A percentile compares a stretch with the other conserved stretches of the same genome.
Evolutionary conservation across 2,797 vertebrate genomes (phyloP).

Genomic region (Phoeniculus purpureus): DNA sequence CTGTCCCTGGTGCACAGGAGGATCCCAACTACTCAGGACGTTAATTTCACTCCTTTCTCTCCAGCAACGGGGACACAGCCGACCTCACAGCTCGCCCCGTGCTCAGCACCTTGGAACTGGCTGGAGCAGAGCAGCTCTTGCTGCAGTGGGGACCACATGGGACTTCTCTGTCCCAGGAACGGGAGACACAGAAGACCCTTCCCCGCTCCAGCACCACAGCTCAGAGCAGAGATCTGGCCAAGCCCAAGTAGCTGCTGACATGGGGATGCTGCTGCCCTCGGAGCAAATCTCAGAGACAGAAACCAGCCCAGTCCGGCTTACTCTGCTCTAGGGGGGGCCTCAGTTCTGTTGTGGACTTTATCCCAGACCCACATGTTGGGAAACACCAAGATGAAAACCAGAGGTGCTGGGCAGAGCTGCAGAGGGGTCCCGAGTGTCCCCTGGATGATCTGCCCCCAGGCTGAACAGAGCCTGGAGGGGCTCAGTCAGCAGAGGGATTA

Average conservation of each 20-base stretch:
- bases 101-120: fast-evolving
- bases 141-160: fast-evolving
- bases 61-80: neutral
- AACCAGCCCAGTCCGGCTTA: neutral
- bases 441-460: neutral
- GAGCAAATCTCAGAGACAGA: neutral
- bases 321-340: fast-evolving
- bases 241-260: neutral
- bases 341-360: fast-evolving
- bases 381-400: neutral
- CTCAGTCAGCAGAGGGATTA: neutral
- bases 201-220: neutral
- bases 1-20: neutral
- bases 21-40: neutral
- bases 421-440: neutral
- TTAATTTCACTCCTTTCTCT: neutral
- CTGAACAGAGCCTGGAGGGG: neutral
- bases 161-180: neutral
- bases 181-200: neutral
- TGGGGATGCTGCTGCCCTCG: fast-evolving
- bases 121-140: neutral
- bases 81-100: neutral
- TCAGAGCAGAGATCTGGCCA: neutral
- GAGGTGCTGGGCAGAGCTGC: neutral
- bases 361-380: fast-evolving